A percentile compares a stretch with the other conserved stretches of the same genome.
Evolutionary conservation across 1,140 invertebrate genomes (phyloP).

Genomic region (Globodera ellingtonae): DNA sequence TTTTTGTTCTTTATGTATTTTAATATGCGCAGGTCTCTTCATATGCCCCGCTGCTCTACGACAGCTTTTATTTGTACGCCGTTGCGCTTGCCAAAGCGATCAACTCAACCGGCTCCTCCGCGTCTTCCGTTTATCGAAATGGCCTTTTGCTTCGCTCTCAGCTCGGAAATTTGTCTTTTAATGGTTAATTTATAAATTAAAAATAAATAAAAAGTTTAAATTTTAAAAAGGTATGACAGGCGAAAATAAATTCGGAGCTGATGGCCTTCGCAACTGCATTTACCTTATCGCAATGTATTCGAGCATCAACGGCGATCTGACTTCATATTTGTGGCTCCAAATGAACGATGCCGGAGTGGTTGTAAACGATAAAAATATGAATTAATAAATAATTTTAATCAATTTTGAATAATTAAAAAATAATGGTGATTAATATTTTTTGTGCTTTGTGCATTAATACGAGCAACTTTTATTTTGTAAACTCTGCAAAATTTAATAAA

Average conservation of each 20-base stretch:
- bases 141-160: background rate
- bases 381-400: too few relatives aligned
- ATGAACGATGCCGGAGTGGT: constrained; percentile 3
- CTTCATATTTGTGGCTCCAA: background rate
- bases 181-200: background rate
- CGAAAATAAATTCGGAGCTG: background rate
- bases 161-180: background rate
- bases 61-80: background rate
- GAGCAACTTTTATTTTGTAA: too few relatives aligned
- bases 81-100: background rate
- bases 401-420: too few relatives aligned
- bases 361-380: background rate
- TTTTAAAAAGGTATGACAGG: background rate
- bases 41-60: background rate
- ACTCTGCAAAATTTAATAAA: background rate
- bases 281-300: background rate
- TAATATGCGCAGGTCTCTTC: background rate
- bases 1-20: too few relatives aligned
- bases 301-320: background rate
- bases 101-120: background rate
- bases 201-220: background rate
- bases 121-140: background rate
- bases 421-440: too few relatives aligned
- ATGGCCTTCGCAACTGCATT: background rate
- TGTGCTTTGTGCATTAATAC: too few relatives aligned